Base-by-base conservation (phyloP, 2,888 invertebrate species). In the Trichacis sp. region DNA sequence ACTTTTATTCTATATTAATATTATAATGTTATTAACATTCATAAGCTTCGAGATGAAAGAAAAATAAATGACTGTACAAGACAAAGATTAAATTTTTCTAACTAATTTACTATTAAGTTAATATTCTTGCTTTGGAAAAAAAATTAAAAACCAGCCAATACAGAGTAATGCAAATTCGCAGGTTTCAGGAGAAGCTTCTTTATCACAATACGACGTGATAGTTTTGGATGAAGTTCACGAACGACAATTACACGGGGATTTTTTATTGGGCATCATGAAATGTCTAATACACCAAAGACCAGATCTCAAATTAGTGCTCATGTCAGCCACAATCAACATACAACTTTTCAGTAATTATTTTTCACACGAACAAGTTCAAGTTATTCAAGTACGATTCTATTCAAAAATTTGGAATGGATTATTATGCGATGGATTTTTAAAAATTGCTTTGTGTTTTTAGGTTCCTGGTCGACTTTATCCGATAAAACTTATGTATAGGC, bases 261-360 rank as follows among this genome's bases (percentile, higher is more conserved):
- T 97, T 82, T 86, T 99, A 36, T 87, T 98, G 2, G 98, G 98
- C 0, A 92, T 99, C 0, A 89, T 98, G 73, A 97, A 97, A 82
- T 98, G 97, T 82, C 86, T 99, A 6, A 87, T 97, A 46, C 89
- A 92, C 73, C 93, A 93, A 75, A 87, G 94, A 48, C 84, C 85
- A 2, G 90, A 96, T 76, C 87, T 98, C 17, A 98, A 97, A 85
- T 84, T 97, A 11, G 92, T 98, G 40, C 89, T 99, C 0, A 99
- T 99, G 99, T 98, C 98, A 0, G 99, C 99, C 11, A 99, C 99
- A 0, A 98, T 99, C 58, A 99, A 99, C 85, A 92, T 98, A 19
- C 90, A 96, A 71, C 86, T 99, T n/a, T 99, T 98, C 84, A 89
- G 91, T 67, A 88, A 90, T 71, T 99, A 97, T 83, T 99, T 99